Percentiles rank a stretch among this genome's conserved stretches.
phyloP scores from a whole-genome alignment of 2,113 vertebrate species.

The Ursus arctos region DNA sequence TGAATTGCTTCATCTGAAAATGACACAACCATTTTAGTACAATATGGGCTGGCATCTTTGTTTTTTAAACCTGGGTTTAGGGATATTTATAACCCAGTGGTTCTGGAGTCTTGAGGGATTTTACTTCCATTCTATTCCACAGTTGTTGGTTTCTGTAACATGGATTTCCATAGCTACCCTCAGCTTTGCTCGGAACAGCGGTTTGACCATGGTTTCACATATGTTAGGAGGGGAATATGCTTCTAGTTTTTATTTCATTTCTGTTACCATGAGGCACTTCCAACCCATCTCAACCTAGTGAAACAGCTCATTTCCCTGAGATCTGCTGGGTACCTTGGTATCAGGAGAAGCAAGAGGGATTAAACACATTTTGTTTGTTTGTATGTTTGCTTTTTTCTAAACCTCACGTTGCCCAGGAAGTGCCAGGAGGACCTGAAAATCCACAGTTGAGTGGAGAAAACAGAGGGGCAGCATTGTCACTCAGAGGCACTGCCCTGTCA shows the following conservation, averaged over 20 bases:
- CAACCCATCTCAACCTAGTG: background rate
- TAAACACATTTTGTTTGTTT: background rate
- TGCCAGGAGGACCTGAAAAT: background rate
- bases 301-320: slow-evolving; percentile 1
- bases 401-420: background rate
- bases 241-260: slow-evolving; percentile 55
- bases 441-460: background rate
- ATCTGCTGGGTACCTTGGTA: background rate
- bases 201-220: background rate
- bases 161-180: slow-evolving; percentile 48
- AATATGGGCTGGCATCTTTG: background rate
- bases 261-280: background rate
- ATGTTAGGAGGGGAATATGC: background rate
- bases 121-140: slow-evolving; percentile 26
- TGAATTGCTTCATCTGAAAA: slow-evolving; percentile 64
- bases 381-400: background rate
- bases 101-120: slow-evolving; percentile 31
- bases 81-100: slow-evolving; percentile 54
- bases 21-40: slow-evolving; percentile 36
- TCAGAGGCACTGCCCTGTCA: background rate
- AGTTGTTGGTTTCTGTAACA: slow-evolving; percentile 48
- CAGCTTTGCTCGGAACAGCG: background rate
- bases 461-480: no score
- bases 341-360: background rate
- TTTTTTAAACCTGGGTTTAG: slow-evolving; percentile 39